Base-by-base conservation (phyloP, 2,797 vertebrate species). In the Sparidentex hasta region DNA sequence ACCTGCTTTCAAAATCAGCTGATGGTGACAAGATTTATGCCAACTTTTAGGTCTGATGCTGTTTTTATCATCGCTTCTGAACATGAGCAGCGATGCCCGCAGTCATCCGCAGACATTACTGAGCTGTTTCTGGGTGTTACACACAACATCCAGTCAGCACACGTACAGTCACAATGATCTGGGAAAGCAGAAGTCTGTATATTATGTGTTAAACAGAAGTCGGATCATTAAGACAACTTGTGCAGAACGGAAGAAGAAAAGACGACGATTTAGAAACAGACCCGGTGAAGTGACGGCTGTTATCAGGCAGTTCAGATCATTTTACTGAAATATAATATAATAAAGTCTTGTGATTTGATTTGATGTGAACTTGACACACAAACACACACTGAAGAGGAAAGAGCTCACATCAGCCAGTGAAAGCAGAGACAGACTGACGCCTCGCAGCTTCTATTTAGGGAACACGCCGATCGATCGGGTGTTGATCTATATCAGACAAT, bases 1-100 rank as follows among this genome's bases (percentile, higher is more conserved):
- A 80, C 64, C 38, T 3, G 58, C 78, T 74, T 69, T 77, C 0
- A 43, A 67, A 82, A 80, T 85, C 87, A 92, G 83, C 77, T 83
- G 89, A 90, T 74, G 25, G 55, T 47, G 67, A 77, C 16, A 8
- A 54, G 47, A 66, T 65, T 73, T 33, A 29, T 33, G 43, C 1
- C 5, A 7, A 29, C 11, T 70, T 63, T 43, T 4, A 54, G 29
- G 27, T 67, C 3, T 1, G 5, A 44, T 20, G 4, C 20, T 7
- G 55, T 11, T 29, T 27, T 23, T 18, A 59, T 50, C 50, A 2
- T n/a, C 58, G 29, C 7, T 48, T 9, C 65, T 44, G 2, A 52
- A 47, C 11, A 47, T 55, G 3, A n/a, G 12, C 20, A 6, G n/a
- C 1, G 12, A 33, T 2, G 43, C 41, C 25, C 44, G 41, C 50